Evolutionary conservation across 53 echinoderm and acorn worm species (phyloP).

Genomic region (Arbacia lixula): DNA sequence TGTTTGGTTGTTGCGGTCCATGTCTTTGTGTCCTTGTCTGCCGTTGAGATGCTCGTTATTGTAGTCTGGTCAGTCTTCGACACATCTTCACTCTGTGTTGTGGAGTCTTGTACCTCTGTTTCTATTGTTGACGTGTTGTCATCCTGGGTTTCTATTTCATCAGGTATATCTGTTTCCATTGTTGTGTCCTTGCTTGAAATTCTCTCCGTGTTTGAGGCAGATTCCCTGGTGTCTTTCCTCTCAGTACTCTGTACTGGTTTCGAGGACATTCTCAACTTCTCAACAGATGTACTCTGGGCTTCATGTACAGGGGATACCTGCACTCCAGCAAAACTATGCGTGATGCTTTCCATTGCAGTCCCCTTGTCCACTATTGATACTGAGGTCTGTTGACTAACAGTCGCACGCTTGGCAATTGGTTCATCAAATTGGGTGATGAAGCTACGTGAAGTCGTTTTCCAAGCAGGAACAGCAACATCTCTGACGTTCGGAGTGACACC

Average conservation of each 20-base stretch:
- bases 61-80: neutral
- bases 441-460: constrained; percentile 17
- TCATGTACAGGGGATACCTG: constrained; percentile 43
- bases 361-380: constrained; percentile 28
- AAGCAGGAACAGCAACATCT: constrained; percentile 14
- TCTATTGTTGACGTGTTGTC: neutral
- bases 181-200: neutral
- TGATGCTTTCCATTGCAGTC: neutral
- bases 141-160: constrained; percentile 5
- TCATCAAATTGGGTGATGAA: constrained; percentile 35
- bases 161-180: constrained; percentile 5
- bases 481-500: neutral
- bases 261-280: neutral
- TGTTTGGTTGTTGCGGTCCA: neutral
- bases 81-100: neutral
- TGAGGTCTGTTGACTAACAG: constrained; percentile 7
- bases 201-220: constrained; percentile 14
- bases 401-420: neutral
- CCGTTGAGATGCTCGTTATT: neutral
- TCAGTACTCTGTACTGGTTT: constrained; percentile 3
- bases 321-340: constrained; percentile 17
- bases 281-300: constrained; percentile 33
- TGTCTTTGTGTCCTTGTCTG: constrained; percentile 6
- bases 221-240: neutral
- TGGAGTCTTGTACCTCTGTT: neutral